A percentile compares a stretch with the other conserved stretches of the same genome.
phyloP scores from a whole-genome alignment of 2,797 vertebrate genomes.

The Coilia nasus region DNA sequence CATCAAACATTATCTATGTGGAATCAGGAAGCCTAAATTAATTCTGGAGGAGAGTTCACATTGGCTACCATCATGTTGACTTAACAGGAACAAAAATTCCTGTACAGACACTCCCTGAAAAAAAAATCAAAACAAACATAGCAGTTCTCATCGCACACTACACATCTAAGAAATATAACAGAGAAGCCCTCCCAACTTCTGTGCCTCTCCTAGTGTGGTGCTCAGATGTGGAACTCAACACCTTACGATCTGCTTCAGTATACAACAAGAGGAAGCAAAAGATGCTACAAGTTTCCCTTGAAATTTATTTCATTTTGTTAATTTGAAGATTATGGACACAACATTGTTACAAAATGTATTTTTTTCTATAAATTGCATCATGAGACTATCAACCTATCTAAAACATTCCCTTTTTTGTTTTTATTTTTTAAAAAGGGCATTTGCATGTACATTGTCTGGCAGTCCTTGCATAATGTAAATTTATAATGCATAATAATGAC shows the following conservation, averaged over 20 bases:
- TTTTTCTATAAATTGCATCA: conserved; percentile 12
- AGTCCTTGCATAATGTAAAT: conserved; percentile 13
- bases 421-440: not conserved
- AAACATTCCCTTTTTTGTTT: not conserved
- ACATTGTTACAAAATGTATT: not conserved
- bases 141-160: not conserved
- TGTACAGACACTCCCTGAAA: too few species aligned
- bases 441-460: not conserved
- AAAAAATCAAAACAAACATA: too few species aligned
- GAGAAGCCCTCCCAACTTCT: too few species aligned
- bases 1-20: too few species aligned
- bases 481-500: conserved; percentile 14
- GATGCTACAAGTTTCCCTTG: not conserved
- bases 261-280: not conserved
- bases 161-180: not conserved
- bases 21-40: too few species aligned
- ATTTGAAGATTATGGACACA: conserved; percentile 21
- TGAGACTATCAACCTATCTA: not conserved
- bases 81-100: too few species aligned
- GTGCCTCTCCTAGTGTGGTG: too few species aligned
- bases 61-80: too few species aligned
- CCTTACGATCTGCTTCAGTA: not conserved
- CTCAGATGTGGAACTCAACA: too few species aligned
- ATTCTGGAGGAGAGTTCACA: too few species aligned
- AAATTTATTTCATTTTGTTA: conserved; percentile 18